Evolutionary conservation across 64 coral and sea anemone species (phyloP).

Genomic region (Montipora capricornis): DNA sequence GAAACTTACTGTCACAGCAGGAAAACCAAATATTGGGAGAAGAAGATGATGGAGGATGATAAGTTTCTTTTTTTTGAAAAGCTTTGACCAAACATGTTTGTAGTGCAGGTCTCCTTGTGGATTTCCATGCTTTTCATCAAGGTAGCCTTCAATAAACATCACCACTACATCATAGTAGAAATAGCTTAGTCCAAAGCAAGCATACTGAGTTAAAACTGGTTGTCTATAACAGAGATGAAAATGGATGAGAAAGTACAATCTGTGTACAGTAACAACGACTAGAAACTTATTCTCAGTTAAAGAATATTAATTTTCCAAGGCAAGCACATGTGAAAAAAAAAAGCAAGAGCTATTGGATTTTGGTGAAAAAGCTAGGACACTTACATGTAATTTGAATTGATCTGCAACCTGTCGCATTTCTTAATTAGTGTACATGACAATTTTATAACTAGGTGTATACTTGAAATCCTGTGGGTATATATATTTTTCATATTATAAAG

Average conservation of each 20-base stretch:
- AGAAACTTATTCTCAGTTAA: neutral
- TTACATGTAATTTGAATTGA: too few relatives aligned
- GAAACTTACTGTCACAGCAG: constrained; percentile 70
- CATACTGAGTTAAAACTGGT: constrained; percentile 55
- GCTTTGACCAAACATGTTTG: constrained; percentile 40
- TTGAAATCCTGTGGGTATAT: too few relatives aligned
- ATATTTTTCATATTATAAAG: too few relatives aligned
- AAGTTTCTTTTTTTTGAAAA: constrained; percentile 69
- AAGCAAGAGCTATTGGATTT: too few relatives aligned
- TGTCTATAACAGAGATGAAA: constrained; percentile 37
- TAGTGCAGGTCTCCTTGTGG: constrained; percentile 29
- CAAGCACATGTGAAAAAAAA: too few relatives aligned
- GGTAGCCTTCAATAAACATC: constrained; percentile 77
- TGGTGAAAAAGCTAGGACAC: too few relatives aligned
- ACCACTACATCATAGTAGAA: constrained; percentile 82
- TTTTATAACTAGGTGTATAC: too few relatives aligned
- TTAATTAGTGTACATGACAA: too few relatives aligned
- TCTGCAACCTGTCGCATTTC: too few relatives aligned
- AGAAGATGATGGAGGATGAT: constrained; percentile 77
- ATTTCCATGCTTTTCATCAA: constrained; percentile 66
- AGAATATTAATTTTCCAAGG: neutral
- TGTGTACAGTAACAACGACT: neutral
- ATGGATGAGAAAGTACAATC: neutral
- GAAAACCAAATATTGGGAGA: constrained; percentile 74
- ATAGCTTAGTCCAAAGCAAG: constrained; percentile 82